Percentiles rank a stretch among this genome's conserved stretches.
Evolutionary conservation across 92 coral and sea anemone species (phyloP).

Genomic region (Palythoa grandis): DNA sequence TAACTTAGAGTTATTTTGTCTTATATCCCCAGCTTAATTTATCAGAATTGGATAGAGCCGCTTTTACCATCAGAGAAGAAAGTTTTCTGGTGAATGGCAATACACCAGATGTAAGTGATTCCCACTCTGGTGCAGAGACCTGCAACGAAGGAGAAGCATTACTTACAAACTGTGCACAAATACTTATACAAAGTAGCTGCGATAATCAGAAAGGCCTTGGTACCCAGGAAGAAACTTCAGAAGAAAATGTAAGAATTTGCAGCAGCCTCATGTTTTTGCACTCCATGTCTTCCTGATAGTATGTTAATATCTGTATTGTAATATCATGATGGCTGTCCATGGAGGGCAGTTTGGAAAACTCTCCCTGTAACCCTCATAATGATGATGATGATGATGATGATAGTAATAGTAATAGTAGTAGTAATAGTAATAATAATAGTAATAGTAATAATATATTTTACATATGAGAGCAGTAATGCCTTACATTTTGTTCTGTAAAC

Average conservation of each 20-base stretch:
- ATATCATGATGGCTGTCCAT: too few relatives aligned
- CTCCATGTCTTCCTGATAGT: too few relatives aligned
- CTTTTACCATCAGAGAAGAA: background rate
- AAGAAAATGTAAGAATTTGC: constrained; percentile 2
- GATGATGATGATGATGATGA: too few relatives aligned
- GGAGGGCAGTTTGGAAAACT: too few relatives aligned
- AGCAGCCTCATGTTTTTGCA: background rate
- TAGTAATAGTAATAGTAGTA: too few relatives aligned
- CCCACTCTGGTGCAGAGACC: background rate
- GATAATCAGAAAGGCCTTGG: background rate
- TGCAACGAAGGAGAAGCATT: background rate
- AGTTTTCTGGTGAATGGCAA: background rate
- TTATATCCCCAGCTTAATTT: background rate
- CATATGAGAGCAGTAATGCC: too few relatives aligned
- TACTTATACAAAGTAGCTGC: background rate
- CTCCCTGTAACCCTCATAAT: too few relatives aligned
- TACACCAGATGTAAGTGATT: background rate
- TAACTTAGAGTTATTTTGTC: background rate
- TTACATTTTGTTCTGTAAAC: too few relatives aligned
- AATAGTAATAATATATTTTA: too few relatives aligned
- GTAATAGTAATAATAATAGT: too few relatives aligned
- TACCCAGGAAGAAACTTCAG: background rate
- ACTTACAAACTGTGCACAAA: background rate
- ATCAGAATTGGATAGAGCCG: background rate
- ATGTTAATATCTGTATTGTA: too few relatives aligned